Percentiles rank a stretch among this genome's conserved stretches.
These are phyloP conservation scores for Oegoconia quadripuncta DNA, from an alignment of 2,888 invertebrate species.

Conservation along the genomic window DNA sequence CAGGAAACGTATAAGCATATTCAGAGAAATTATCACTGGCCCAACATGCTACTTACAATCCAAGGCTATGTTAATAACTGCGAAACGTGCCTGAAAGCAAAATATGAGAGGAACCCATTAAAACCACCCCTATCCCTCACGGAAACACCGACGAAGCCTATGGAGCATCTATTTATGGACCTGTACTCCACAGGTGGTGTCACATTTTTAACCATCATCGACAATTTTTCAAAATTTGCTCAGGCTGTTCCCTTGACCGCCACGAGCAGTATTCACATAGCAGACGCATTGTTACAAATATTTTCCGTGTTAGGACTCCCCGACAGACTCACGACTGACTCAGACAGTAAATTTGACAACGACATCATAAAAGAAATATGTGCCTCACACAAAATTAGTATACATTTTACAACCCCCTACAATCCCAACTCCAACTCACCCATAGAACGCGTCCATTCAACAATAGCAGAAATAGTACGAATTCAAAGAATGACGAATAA, in stretches of 20 bases:
- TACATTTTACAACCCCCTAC: constrained; percentile 23
- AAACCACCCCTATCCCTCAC: constrained; percentile 10
- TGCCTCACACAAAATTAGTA: constrained; percentile 19
- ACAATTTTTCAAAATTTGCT: constrained; percentile 22
- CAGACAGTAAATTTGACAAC: constrained; percentile 9
- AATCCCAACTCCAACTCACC: constrained; percentile 24
- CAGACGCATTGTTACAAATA: constrained; percentile 17
- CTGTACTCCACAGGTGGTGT: constrained; percentile 15
- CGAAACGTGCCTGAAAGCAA: constrained; percentile 13
- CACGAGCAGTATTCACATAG: constrained; percentile 14
- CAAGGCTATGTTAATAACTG: constrained; percentile 14
- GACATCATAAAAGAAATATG: constrained; percentile 17
- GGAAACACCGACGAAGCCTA: constrained; percentile 7
- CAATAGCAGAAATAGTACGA: constrained; percentile 16
- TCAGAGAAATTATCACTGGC: constrained; percentile 21
- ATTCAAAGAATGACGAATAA: constrained; percentile 17
- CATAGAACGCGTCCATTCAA: constrained; percentile 22
- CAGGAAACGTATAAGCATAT: constrained; percentile 20
- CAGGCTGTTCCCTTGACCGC: constrained; percentile 17
- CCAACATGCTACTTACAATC: constrained; percentile 21
- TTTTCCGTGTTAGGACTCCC: constrained; percentile 12
- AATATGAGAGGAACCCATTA: constrained; percentile 20
- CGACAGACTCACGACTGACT: constrained; percentile 4
- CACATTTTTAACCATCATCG: constrained; percentile 17
- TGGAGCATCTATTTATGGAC: constrained; percentile 17